A percentile compares a stretch with the other conserved stretches of the same genome.
phyloP scores from a whole-genome alignment of 2,888 invertebrate species.

The Esperia sulphurella region DNA sequence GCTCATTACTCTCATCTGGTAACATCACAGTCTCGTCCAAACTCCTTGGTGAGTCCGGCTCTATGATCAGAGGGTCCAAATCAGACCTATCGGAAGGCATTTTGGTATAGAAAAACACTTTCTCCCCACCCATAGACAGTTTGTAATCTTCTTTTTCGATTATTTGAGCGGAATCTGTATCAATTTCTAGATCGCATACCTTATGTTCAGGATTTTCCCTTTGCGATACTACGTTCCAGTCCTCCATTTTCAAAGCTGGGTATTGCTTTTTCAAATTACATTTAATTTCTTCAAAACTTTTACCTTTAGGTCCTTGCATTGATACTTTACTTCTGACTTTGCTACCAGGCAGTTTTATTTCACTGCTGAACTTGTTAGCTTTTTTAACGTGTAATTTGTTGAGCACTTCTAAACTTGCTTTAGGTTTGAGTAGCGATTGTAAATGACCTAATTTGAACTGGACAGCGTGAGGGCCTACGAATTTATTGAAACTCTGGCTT shows the following conservation, averaged over 20 bases:
- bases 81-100: slow-evolving; percentile 17
- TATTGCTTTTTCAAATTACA: slow-evolving; percentile 12
- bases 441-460: slow-evolving; percentile 62
- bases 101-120: slow-evolving; percentile 10
- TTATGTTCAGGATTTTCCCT: slow-evolving; percentile 6
- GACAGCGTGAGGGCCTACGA: slow-evolving; percentile 35
- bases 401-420: slow-evolving; percentile 41
- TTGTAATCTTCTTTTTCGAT: slow-evolving; percentile 12
- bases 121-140: slow-evolving; percentile 10
- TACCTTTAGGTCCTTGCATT: slow-evolving; percentile 11
- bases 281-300: slow-evolving; percentile 12
- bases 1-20: slow-evolving; percentile 11
- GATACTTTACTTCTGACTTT: slow-evolving; percentile 8
- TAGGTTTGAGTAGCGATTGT: slow-evolving; percentile 50
- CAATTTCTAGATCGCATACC: slow-evolving; percentile 13
- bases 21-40: slow-evolving; percentile 13
- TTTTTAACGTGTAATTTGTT: slow-evolving; percentile 27
- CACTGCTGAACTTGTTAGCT: slow-evolving; percentile 6
- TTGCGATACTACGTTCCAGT: slow-evolving; percentile 10
- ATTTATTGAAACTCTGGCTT: slow-evolving; percentile 43
- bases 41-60: slow-evolving; percentile 24
- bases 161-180: slow-evolving; percentile 8
- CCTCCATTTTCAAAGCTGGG: slow-evolving; percentile 12
- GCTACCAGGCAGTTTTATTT: slow-evolving; percentile 2
- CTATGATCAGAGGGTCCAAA: slow-evolving; percentile 24